Conservation (phyloP, 2,888 invertebrate genomes). For the Malthinus flaveolus region DNA sequence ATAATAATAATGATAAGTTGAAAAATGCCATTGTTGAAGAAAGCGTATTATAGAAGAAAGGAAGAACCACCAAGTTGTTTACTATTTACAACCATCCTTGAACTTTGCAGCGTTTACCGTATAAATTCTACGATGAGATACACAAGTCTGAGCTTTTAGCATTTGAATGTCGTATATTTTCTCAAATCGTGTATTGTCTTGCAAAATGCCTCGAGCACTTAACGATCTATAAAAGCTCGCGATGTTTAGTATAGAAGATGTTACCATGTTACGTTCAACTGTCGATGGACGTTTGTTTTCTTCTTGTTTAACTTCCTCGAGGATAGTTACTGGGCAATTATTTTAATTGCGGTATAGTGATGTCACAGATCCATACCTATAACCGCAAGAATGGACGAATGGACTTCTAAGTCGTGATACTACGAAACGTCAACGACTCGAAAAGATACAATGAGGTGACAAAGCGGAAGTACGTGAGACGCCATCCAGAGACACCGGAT, state of each 20-base stretch:
- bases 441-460: conserved; percentile 30
- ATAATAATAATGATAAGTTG: too few relatives aligned
- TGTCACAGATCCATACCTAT: conserved; percentile 10
- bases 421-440: conserved; percentile 37
- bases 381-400: conserved; percentile 8
- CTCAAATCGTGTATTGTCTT: conserved; percentile 25
- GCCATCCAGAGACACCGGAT: conserved; percentile 34
- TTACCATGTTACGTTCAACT: neutral
- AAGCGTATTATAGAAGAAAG: too few relatives aligned
- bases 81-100: conserved; percentile 26
- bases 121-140: conserved; percentile 17
- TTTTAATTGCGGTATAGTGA: conserved; percentile 11
- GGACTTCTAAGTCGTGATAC: conserved; percentile 8
- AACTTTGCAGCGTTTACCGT: conserved; percentile 22
- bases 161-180: conserved; percentile 22
- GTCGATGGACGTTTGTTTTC: conserved; percentile 8
- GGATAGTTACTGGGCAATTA: conserved; percentile 11
- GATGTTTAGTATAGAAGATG: neutral
- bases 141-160: conserved; percentile 16
- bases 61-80: neutral
- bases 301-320: conserved; percentile 1
- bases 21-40: too few relatives aligned
- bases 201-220: conserved; percentile 15
- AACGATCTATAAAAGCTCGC: conserved; percentile 12
- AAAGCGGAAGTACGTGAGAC: conserved; percentile 38